Conservation (phyloP, 2,888 invertebrate genomes). For the Gymnoscelis rufifasciata region DNA sequence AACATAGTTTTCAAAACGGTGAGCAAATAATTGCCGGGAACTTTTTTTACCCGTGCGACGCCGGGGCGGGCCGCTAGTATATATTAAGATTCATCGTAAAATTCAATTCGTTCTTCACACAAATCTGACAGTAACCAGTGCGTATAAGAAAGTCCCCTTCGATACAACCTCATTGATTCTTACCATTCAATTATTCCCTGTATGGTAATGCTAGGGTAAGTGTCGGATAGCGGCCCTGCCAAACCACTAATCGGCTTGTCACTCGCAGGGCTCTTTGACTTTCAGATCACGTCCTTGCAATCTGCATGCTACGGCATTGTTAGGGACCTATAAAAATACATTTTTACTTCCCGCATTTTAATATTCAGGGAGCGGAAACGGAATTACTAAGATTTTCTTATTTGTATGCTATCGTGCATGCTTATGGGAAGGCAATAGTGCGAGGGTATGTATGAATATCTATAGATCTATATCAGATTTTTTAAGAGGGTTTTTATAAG, state of each 20-base stretch:
- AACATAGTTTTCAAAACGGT: no score
- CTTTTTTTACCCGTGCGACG: no score
- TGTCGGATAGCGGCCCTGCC: slow-evolving; percentile 34
- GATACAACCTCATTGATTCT: slow-evolving; percentile 25
- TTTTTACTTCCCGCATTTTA: slow-evolving; percentile 37
- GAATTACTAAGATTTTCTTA: slow-evolving; percentile 10
- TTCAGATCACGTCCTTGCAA: slow-evolving; percentile 70
- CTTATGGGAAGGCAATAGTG: no score
- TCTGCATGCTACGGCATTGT: slow-evolving; percentile 61
- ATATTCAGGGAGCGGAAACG: slow-evolving; percentile 23
- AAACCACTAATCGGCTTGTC: slow-evolving; percentile 70
- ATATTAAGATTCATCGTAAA: no score
- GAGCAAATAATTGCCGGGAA: no score
- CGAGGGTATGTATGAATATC: no score
- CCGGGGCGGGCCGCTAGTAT: no score
- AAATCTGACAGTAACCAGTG: no score
- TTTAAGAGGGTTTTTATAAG: no score
- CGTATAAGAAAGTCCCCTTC: neutral
- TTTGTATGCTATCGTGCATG: neutral
- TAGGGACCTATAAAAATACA: slow-evolving; percentile 48
- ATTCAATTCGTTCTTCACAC: no score
- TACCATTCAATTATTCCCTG: slow-evolving; percentile 14
- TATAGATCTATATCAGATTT: no score
- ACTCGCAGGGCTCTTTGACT: slow-evolving; percentile 59
- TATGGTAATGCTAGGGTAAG: slow-evolving; percentile 11